phyloP scores from a whole-genome alignment of 2,797 vertebrate genomes.

The Nannoperca australis region DNA sequence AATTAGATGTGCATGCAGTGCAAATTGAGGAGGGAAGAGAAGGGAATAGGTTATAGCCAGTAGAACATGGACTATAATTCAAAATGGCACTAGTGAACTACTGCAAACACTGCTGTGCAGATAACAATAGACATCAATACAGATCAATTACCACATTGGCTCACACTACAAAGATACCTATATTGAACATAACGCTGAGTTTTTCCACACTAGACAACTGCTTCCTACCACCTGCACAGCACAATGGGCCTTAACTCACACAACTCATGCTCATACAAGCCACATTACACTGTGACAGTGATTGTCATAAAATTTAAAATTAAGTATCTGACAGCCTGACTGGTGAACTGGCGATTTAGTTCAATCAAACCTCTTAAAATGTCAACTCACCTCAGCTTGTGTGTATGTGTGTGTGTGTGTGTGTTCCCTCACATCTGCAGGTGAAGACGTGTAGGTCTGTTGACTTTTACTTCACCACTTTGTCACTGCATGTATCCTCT shows the following conservation, averaged over 20 bases:
- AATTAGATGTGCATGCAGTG: neutral
- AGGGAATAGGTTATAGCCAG: neutral
- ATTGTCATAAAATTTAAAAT: conserved; percentile 6
- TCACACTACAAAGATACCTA: conserved; percentile 4
- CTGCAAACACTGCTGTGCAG: conserved; percentile 16
- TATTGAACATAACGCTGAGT: neutral
- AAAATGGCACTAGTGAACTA: neutral
- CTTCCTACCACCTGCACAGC: neutral
- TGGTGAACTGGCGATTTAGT: neutral
- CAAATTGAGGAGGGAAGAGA: neutral
- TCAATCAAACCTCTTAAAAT: conserved; percentile 9
- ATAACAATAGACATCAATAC: conserved; percentile 1
- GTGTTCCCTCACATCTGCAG: conserved; percentile 23
- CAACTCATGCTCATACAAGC: neutral
- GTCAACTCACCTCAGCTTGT: conserved; percentile 2
- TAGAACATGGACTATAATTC: neutral
- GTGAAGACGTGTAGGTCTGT: conserved; percentile 41
- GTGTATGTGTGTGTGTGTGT: conserved; percentile 8
- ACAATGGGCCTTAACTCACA: neutral
- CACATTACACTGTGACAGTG: neutral
- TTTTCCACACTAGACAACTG: neutral
- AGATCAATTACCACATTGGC: conserved; percentile 27
- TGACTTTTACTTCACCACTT: conserved; percentile 57
- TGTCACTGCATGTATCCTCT: conserved; percentile 54
- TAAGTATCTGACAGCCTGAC: neutral